These are phyloP conservation scores for Mythimna lalbum DNA, from an alignment of 2,888 invertebrate species.

Conservation along the genomic window DNA sequence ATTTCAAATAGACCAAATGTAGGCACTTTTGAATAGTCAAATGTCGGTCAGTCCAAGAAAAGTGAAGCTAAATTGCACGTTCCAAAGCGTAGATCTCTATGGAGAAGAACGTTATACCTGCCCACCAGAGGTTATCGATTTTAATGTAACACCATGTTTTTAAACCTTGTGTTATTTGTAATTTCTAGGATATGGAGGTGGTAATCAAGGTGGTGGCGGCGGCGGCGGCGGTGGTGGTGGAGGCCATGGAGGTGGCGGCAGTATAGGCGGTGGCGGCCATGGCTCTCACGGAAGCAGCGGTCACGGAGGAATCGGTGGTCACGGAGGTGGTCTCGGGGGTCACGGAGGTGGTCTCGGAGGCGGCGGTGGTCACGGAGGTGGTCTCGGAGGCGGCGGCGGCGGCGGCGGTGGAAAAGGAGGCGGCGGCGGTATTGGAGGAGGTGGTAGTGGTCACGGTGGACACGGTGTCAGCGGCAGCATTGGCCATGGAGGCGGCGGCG, in stretches of 20 bases:
- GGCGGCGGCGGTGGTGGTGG: constrained; percentile 56
- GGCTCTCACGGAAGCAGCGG: constrained; percentile 46
- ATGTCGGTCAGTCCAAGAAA: no score
- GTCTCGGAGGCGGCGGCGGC: constrained; percentile 33
- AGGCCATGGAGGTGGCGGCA: constrained; percentile 52
- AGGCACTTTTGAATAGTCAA: no score
- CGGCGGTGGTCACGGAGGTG: constrained; percentile 23
- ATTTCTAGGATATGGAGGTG: constrained; percentile 44
- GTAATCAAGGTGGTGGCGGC: constrained; percentile 54
- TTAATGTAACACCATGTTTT: not conserved
- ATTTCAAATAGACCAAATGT: no score
- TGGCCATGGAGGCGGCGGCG: constrained; percentile 43
- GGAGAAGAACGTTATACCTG: no score
- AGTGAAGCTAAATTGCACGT: no score
- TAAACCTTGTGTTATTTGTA: not conserved
- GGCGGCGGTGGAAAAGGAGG: constrained; percentile 33
- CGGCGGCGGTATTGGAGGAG: constrained; percentile 47
- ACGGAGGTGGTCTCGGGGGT: constrained; percentile 56
- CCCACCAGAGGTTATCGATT: not conserved
- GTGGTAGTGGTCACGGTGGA: constrained; percentile 43
- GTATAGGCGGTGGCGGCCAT: constrained; percentile 49
- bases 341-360: constrained; percentile 35
- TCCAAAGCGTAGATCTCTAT: no score
- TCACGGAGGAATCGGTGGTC: constrained; percentile 47
- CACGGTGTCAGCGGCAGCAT: constrained; percentile 59